phyloP scores from a whole-genome alignment of 2,113 vertebrate species.

The Leptodactylus fuscus region DNA sequence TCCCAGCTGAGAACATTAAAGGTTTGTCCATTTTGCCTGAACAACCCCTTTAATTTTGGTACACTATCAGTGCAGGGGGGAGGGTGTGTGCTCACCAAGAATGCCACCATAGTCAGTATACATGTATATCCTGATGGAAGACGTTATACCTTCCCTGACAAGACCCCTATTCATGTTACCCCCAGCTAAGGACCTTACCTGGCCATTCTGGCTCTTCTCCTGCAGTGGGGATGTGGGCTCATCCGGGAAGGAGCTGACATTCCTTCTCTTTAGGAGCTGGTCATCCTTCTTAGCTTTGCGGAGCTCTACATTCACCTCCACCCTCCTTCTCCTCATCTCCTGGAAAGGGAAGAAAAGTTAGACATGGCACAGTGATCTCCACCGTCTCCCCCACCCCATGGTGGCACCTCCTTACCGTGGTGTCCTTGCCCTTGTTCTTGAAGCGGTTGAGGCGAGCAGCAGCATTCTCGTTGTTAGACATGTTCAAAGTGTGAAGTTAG shows the following conservation, averaged over 20 bases:
- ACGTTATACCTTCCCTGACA: too few species aligned
- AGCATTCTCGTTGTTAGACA: conserved; percentile 83
- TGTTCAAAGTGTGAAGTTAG: conserved; percentile 67
- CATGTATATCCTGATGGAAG: background rate
- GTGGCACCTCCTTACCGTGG: conserved; percentile 71
- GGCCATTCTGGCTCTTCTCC: conserved; percentile 83
- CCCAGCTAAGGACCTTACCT: conserved; percentile 71
- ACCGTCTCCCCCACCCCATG: background rate
- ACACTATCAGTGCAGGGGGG: too few species aligned
- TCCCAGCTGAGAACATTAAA: too few species aligned
- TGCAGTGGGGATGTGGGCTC: conserved; percentile 94
- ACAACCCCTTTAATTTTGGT: too few species aligned
- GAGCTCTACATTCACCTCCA: conserved; percentile 89
- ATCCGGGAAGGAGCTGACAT: conserved; percentile 81
- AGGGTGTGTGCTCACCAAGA: too few species aligned
- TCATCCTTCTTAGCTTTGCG: conserved; percentile 94
- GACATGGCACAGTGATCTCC: background rate
- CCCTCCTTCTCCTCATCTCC: conserved; percentile 86
- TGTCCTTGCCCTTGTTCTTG: conserved; percentile 94
- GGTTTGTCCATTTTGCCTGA: too few species aligned
- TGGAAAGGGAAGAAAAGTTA: conserved; percentile 55
- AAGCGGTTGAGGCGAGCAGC: conserved; percentile 83
- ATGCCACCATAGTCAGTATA: too few species aligned
- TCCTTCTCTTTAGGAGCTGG: conserved; percentile 90
- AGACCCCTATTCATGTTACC: too few species aligned